Evolutionary conservation across 2,888 invertebrate genomes (phyloP).

Genomic region (Eupithecia insigniata): DNA sequence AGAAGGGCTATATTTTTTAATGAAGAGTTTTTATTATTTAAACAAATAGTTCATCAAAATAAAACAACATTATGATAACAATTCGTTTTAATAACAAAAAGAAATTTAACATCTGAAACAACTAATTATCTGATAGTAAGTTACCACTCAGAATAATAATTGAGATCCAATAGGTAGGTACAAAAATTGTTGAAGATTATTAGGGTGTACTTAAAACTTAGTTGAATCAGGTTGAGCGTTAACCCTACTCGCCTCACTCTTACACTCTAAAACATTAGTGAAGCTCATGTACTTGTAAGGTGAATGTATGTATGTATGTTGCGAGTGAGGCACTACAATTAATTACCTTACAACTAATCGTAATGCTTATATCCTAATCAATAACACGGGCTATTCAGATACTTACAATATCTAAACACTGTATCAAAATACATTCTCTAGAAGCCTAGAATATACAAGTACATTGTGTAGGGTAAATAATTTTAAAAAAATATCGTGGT

Average conservation of each 20-base stretch:
- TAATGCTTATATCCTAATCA: conserved; percentile 5
- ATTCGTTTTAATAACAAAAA: conserved; percentile 42
- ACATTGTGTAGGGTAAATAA: conserved; percentile 16
- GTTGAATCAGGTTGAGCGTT: neutral
- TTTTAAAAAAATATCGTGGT: conserved; percentile 23
- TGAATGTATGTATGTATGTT: too few species aligned
- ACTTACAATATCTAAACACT: conserved; percentile 13
- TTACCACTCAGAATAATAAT: conserved; percentile 13
- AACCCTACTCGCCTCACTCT: neutral
- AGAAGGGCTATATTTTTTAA: neutral
- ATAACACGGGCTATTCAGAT: conserved; percentile 34
- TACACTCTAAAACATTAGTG: neutral
- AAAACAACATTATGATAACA: conserved; percentile 38
- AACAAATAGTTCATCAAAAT: neutral
- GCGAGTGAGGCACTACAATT: neutral
- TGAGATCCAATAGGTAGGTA: conserved; percentile 35
- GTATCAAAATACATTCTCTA: conserved; percentile 43
- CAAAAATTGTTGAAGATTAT: conserved; percentile 4
- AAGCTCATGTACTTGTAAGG: neutral
- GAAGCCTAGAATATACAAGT: neutral
- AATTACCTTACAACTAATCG: neutral
- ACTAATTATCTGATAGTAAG: conserved; percentile 12
- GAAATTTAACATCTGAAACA: conserved; percentile 4
- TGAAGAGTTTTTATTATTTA: neutral
- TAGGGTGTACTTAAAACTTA: neutral